Evolutionary conservation across 2,113 vertebrate genomes (phyloP), one percentile per base, ranked within the genome.

Genomic region (Salvelinus sp.): DNA sequence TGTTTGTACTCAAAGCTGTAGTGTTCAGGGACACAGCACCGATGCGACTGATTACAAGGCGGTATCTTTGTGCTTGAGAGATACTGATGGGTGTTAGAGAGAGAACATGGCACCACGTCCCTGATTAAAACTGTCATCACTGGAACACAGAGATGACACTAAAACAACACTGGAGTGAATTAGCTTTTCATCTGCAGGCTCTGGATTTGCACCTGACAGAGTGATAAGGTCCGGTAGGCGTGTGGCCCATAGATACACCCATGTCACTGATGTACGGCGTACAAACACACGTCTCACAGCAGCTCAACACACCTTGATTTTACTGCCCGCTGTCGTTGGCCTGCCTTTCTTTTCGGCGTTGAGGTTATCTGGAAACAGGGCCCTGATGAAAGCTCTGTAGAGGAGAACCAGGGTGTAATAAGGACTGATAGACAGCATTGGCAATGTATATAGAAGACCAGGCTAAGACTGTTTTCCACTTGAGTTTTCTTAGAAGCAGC

Each of bases 301-400:
- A 16, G 25, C 33, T 3, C 16, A 47, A 90, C 88, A 5, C 88
- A 99, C 98, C 95, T 99, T 99, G 88, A 99, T 99, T 93, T 99
- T 99, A 90, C 96, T 98, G 85, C 97, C 95, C 0, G 95, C 97
- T 14, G 98, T 99, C 0, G 98, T 96, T 74, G 98, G 98, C 69
- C 98, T 95, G 64, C 98, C 97, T 84, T 99, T 99, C 92, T 99
- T 99, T 27, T 99, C 98, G 44, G 95, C 95, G 75, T 98, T 97
- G 82, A 98, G 95, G 86, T 95, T 99, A 92, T 99, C 98, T 22
- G 94, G 93, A 92, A 98, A 99, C 78, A 97, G 91, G 75, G 94
- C 93, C 91, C 97, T 95, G 93, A 99, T 98, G 89, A 99, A 99
- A 87, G 94, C 88, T 82, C 98, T 99, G 86, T 3, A 48, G 54